Evolutionary conservation across 2,888 invertebrate genomes (phyloP).

Genomic region (Margaritifera margaritifera): DNA sequence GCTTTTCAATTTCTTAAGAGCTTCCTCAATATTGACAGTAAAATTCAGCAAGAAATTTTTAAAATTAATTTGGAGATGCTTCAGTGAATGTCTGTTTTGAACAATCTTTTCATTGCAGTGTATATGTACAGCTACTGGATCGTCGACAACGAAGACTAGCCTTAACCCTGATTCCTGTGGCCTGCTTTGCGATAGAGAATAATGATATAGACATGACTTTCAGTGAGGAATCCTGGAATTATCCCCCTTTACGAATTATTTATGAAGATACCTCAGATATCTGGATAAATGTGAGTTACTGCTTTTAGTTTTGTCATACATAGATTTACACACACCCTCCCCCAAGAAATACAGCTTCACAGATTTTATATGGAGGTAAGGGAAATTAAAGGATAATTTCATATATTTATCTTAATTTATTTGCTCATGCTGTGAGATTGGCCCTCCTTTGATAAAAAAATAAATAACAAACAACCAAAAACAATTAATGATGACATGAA

Average conservation of each 20-base stretch:
- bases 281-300: conserved; percentile 88
- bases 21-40: neutral
- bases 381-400: too few relatives aligned
- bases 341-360: too few relatives aligned
- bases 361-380: too few relatives aligned
- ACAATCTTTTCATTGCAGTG: conserved; percentile 76
- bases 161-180: conserved; percentile 85
- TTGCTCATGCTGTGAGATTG: too few relatives aligned
- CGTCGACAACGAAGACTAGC: conserved; percentile 89
- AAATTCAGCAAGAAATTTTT: neutral
- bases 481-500: too few relatives aligned
- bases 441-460: too few relatives aligned
- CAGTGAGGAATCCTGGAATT: conserved; percentile 21
- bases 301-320: too few relatives aligned
- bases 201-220: conserved; percentile 11
- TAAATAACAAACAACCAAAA: too few relatives aligned
- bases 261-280: conserved; percentile 81
- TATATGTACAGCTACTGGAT: conserved; percentile 94
- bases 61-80: neutral
- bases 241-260: conserved; percentile 65
- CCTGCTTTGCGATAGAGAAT: conserved; percentile 78
- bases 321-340: too few relatives aligned
- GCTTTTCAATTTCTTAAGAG: neutral
- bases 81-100: neutral
- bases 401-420: too few relatives aligned